These are phyloP conservation scores for Nycteola revayana DNA, from an alignment of 2,888 invertebrate genomes.

Conservation along the genomic window DNA sequence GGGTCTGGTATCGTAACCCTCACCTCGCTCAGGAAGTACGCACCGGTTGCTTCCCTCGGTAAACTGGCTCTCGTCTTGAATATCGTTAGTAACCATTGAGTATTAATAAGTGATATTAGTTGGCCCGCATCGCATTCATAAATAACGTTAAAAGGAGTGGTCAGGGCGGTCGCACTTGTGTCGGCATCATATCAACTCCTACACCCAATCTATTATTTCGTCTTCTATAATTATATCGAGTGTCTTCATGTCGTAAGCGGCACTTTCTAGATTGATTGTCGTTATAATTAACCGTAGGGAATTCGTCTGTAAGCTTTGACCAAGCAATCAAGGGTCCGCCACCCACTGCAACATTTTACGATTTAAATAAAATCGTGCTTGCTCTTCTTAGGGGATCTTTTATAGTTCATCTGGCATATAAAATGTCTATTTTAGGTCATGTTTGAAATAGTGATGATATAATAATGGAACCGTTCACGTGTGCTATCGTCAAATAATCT, in stretches of 20 bases:
- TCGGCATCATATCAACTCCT: constrained; percentile 6
- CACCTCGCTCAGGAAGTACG: constrained; percentile 47
- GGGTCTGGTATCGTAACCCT: constrained; percentile 33
- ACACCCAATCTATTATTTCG: constrained; percentile 37
- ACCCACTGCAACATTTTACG: constrained; percentile 30
- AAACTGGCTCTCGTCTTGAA: constrained; percentile 32
- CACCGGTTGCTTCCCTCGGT: constrained; percentile 51
- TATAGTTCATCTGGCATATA: constrained; percentile 39
- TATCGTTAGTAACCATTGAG: constrained; percentile 45
- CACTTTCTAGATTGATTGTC: constrained; percentile 60
- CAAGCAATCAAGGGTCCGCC: constrained; percentile 26
- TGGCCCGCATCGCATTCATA: constrained; percentile 52
- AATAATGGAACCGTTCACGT: constrained; percentile 27
- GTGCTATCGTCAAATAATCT: constrained; percentile 28
- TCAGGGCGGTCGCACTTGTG: constrained; percentile 8
- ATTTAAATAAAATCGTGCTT: constrained; percentile 30
- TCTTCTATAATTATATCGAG: constrained; percentile 37
- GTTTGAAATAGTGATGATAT: constrained; percentile 30
- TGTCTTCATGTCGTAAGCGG: constrained; percentile 49
- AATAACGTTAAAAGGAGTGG: constrained; percentile 47
- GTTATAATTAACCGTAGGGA: constrained; percentile 51
- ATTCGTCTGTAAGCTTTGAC: constrained; percentile 28
- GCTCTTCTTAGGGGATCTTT: constrained; percentile 31
- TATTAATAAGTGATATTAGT: constrained; percentile 53
- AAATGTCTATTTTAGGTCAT: constrained; percentile 39